These are phyloP conservation scores for Noctua pronuba DNA, from an alignment of 2,888 invertebrate species.

Conservation along the genomic window DNA sequence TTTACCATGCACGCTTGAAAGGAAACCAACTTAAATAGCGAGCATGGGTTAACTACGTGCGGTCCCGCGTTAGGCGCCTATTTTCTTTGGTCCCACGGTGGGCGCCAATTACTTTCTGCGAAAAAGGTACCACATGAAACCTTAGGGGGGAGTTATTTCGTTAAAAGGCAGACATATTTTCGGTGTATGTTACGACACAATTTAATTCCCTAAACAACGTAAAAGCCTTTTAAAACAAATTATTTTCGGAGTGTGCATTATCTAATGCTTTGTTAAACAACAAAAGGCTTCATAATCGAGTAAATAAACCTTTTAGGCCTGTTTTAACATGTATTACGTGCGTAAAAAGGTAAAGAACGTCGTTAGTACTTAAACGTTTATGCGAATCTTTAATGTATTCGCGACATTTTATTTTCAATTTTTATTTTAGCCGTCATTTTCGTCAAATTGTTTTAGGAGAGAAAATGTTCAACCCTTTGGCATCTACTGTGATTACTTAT, in stretches of 20 bases:
- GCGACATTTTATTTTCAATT: conserved; percentile 50
- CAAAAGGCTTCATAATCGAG: conserved; percentile 70
- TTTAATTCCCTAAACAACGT: conserved; percentile 48
- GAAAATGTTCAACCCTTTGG: conserved; percentile 14
- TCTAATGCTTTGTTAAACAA: conserved; percentile 70
- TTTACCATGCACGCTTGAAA: conserved; percentile 68
- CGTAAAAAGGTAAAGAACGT: conserved; percentile 70
- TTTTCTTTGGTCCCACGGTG: conserved; percentile 64
- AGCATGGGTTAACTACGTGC: conserved; percentile 64
- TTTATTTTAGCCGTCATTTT: conserved; percentile 32
- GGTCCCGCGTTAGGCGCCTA: conserved; percentile 73
- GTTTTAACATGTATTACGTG: conserved; percentile 69
- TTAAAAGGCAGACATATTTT: conserved; percentile 44
- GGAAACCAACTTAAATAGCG: conserved; percentile 71
- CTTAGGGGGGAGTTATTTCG: conserved; percentile 38
- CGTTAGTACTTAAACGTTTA: conserved; percentile 60
- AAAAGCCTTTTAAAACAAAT: conserved; percentile 57
- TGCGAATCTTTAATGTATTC: conserved; percentile 53
- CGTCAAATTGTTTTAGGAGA: conserved; percentile 38
- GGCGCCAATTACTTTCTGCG: conserved; percentile 63
- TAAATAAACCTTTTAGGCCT: conserved; percentile 73
- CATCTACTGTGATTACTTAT: conserved; percentile 5
- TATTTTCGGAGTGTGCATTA: conserved; percentile 62
- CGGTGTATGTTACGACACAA: conserved; percentile 49
- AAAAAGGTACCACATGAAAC: conserved; percentile 37